Base-by-base conservation (phyloP, 2,113 vertebrate genomes). In the Arvicanthis niloticus region DNA sequence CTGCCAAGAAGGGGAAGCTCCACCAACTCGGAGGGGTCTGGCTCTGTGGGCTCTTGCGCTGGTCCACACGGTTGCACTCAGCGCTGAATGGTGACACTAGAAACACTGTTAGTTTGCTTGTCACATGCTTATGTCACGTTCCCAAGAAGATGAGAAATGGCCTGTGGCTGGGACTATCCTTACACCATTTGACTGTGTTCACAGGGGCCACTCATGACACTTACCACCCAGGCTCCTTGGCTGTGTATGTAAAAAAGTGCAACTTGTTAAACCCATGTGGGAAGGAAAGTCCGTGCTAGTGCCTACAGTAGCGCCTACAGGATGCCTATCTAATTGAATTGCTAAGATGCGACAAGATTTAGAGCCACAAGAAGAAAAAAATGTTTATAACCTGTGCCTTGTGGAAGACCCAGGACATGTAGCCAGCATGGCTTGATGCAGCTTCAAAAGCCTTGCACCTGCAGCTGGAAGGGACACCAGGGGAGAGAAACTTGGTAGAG, bases 1-100 rank as follows among this genome's bases (percentile, higher is more conserved):
- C 19, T 72, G 17, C 11, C 19, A 0, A 0, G 42, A 0, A 0
- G 48, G 15, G n/a, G 67, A 31, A 7, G n/a, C 45, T 17, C 31
- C 26, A 15, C 65, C 19, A 0, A 29, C 60, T 13, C 0, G 1
- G 21, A n/a, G 24, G 51, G 21, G 24, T 26, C 77, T 37, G 51
- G 34, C 8, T 62, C 62, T 51, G 45, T 26, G 67, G 87, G 70
- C 37, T 48, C 85, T 15, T 0, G 2, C 0, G 15, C 75, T 67
- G 73, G 37, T 29, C 26, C 72, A 80, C 17, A 15, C 1, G 10
- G 10, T 17, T 1, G 58, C 53, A 22, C 60, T 40, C 51, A 82
- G 84, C 78, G 19, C 45, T 0, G 19, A 19, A 5, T 1, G n/a
- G 7, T 22, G 48, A 85, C 70, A 13, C 53, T 6, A 67, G 29